phyloP scores from a whole-genome alignment of 1,140 invertebrate genomes.

The Ridgeia piscesae region DNA sequence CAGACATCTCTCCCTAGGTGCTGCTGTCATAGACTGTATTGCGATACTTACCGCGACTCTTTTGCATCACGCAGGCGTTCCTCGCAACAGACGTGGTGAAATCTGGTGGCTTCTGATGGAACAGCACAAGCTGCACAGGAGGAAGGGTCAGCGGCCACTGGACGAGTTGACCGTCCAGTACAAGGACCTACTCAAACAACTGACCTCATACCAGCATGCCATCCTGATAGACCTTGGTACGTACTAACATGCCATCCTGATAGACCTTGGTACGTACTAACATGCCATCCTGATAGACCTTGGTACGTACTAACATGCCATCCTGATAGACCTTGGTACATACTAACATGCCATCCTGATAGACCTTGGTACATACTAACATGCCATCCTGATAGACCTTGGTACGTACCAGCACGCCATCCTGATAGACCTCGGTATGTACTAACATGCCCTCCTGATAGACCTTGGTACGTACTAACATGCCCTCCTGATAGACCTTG shows the following conservation, averaged over 20 bases:
- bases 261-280: not conserved
- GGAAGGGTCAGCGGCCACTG: slow-evolving; percentile 14
- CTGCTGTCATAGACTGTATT: too few relatives aligned
- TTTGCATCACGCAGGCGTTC: slow-evolving; percentile 70
- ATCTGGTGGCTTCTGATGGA: slow-evolving; percentile 89
- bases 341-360: not conserved
- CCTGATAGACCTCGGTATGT: not conserved
- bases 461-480: not conserved
- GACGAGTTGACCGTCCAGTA: slow-evolving; percentile 61
- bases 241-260: not conserved
- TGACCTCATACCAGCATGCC: slow-evolving; percentile 92
- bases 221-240: slow-evolving; percentile 76
- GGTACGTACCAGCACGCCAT: not conserved
- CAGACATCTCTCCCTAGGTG: too few relatives aligned
- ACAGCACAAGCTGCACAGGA: slow-evolving; percentile 70
- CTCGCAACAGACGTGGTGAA: slow-evolving; percentile 80
- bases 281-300: not conserved
- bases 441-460: not conserved
- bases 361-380: not conserved
- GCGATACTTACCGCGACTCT: not conserved
- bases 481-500: not conserved
- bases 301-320: not conserved
- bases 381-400: not conserved
- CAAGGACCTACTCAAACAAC: slow-evolving; percentile 76
- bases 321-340: not conserved